Base-by-base conservation (phyloP, 2,797 vertebrate species). In the Melanotaenia boesemani region DNA sequence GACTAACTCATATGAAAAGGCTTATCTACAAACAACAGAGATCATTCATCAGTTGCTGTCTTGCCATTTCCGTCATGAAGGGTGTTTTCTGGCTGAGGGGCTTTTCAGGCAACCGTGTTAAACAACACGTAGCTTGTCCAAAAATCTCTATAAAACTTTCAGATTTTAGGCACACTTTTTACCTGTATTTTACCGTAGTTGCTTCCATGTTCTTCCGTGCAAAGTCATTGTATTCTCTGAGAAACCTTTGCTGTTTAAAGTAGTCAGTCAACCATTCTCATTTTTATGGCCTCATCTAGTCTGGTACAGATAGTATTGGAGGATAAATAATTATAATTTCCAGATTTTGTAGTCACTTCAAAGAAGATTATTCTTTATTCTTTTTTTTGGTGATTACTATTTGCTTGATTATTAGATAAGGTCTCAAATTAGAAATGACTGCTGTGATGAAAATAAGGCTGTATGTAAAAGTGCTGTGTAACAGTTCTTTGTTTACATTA, bases 1-100 rank as follows among this genome's bases (percentile, higher is more conserved):
- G 71, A 72, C 57, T 70, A 67, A 78, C 57, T 79, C 52, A 70
- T 80, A 57, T 50, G 68, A 82, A 78, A 82, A 79, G 34, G 44
- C 36, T 74, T 58, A 67, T 79, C 77, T 77, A 73, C 52, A 72
- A 62, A 73, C 52, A 79, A 30, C 54, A 52, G 54, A 63, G 50
- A 80, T 62, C 55, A 59, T 39, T 74, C 55, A 69, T 60, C 48
- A 63, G 24, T 67, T 76, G 37, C 46, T 65, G 63, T n/a, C 65
- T 48, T 24, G 36, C 22, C 10, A 22, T n/a, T 22, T 10, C 10
- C 3, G 22, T 22, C n/a, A 50, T n/a, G 10, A 30, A 8, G n/a
- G 8, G n/a, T 20, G 8, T 22, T 57, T 32, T 57, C 6, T 32
- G 55, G 16, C 7, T 28, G 8, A 28, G 3, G 15, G 28, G 28